Evolutionary conservation across 2,888 invertebrate species (phyloP), one percentile per base, ranked within the genome.

Genomic region (Pristionchus entomophagus): DNA sequence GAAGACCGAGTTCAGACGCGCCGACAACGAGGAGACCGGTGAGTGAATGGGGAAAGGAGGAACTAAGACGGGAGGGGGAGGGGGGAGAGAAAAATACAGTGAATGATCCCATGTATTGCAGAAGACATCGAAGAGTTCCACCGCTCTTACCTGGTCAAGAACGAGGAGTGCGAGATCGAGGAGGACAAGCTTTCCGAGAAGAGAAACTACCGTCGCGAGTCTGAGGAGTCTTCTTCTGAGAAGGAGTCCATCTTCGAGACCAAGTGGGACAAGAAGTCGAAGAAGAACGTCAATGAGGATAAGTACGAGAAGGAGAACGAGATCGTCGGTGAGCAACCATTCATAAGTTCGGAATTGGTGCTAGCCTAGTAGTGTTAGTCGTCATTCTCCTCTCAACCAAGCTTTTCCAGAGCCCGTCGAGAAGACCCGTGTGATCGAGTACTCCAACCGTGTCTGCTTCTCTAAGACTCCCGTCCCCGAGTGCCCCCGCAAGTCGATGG

Each of bases 361-460:
- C 45, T 6, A 45, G 14, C 6, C 14, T 10, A n/a, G n/a, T 22
- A 17, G 19, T 5, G 19, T 14, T 22, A 56, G 45, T 10, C 6
- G 6, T 6, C 6, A 45, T 45, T 45, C 14, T 45, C 8, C 6
- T 10, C 45, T 6, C 14, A 45, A 45, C 14, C 45, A 26, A 22
- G 4, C 10, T 62, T 32, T 10, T 17, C 14, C 87, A 90, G 91
- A 88, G 59, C 90, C 91, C 65, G 84, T 88, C 26, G 73, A 89
- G 88, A 87, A 87, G 85, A 92, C 90, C 53, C 86, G 87, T n/a
- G 87, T 91, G 85, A 84, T 90, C 69, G 92, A 92, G 87, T 88
- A 87, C 82, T 82, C 89, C 56, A 88, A 91, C 88, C 86, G 89
- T 29, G 82, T 92, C 78, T 92, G 92, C 90, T 92, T 92, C 90